phyloP scores from a whole-genome alignment of 2,797 vertebrate species.

The Antennarius maculatus region DNA sequence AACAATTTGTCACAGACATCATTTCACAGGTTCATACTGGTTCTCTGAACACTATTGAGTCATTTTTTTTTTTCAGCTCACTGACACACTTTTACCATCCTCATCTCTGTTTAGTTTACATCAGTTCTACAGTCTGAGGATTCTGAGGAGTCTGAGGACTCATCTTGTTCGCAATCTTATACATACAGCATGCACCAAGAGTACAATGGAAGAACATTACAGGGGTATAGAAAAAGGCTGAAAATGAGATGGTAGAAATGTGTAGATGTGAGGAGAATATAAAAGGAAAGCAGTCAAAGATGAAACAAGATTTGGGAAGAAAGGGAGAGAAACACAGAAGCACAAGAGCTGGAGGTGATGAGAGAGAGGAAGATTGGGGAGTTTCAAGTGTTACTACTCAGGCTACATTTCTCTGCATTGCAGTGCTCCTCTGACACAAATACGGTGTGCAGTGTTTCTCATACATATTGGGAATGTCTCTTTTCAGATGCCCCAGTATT shows the following conservation, averaged over 20 bases:
- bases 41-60: too few relatives aligned
- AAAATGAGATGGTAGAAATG: not conserved
- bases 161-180: not conserved
- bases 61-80: too few relatives aligned
- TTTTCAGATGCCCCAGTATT: too few relatives aligned
- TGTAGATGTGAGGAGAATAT: not conserved
- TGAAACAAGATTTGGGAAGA: not conserved
- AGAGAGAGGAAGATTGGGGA: conserved; percentile 15
- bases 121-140: not conserved
- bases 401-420: conserved; percentile 66
- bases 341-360: conserved; percentile 23
- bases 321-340: conserved; percentile 11
- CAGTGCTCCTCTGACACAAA: conserved; percentile 65
- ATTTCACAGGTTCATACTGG: too few relatives aligned
- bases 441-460: not conserved
- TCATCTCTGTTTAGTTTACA: not conserved
- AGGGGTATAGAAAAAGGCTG: not conserved
- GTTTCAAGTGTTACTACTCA: conserved; percentile 56
- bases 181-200: not conserved
- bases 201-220: not conserved
- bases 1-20: too few relatives aligned
- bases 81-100: too few relatives aligned
- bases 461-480: too few relatives aligned
- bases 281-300: conserved; percentile 2
- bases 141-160: too few relatives aligned